Conservation (phyloP, 2,797 vertebrate genomes). For the Philypnodon macrostomus region DNA sequence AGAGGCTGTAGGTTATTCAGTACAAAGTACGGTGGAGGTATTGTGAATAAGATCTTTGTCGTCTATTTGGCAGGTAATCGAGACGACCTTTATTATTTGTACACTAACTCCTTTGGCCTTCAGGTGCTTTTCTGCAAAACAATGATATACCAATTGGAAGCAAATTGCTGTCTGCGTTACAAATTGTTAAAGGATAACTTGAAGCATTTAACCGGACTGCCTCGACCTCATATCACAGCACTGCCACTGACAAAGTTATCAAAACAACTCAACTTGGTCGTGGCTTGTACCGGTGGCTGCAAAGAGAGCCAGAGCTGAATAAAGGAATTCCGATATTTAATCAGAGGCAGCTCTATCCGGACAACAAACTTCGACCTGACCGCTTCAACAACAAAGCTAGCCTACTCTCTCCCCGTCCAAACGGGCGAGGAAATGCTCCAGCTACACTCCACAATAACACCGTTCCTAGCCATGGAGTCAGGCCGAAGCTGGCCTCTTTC, state of each 20-base stretch:
- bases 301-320: conserved; percentile 31
- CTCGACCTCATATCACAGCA: conserved; percentile 7
- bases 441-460: conserved; percentile 26
- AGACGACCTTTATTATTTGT: conserved; percentile 38
- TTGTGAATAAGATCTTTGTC: conserved; percentile 16
- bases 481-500: conserved; percentile 70
- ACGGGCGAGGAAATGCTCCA: conserved; percentile 18
- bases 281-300: conserved; percentile 32
- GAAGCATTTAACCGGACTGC: not conserved
- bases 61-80: conserved; percentile 19
- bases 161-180: conserved; percentile 7
- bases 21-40: conserved; percentile 7
- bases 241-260: conserved; percentile 59
- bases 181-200: conserved; percentile 19
- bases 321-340: conserved; percentile 50
- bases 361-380: conserved; percentile 46
- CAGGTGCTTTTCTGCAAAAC: conserved; percentile 6
- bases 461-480: conserved; percentile 40
- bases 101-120: conserved; percentile 26
- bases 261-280: conserved; percentile 56
- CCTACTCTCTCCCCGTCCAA: conserved; percentile 15
- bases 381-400: conserved; percentile 19
- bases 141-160: not conserved
- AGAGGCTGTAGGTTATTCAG: too few species aligned
- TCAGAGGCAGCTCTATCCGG: conserved; percentile 34